Conservation (phyloP, 2,888 invertebrate genomes). For the Panopea generosa region DNA sequence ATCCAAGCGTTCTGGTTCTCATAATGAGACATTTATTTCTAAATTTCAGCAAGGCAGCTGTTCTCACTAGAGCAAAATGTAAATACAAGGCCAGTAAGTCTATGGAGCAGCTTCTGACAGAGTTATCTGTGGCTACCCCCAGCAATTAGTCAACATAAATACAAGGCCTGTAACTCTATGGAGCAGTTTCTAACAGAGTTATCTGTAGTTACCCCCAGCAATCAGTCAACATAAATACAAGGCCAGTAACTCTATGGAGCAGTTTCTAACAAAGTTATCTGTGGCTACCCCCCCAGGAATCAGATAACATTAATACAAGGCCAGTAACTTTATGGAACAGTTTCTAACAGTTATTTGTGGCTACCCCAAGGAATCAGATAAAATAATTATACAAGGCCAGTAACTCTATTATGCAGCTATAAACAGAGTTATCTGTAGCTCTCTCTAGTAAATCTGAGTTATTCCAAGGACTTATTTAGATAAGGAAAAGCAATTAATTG, state of each 20-base stretch:
- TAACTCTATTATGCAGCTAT: too few relatives aligned
- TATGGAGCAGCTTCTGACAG: slow-evolving; percentile 77
- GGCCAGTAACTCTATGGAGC: slow-evolving; percentile 82
- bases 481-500: too few relatives aligned
- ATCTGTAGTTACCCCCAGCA: too few relatives aligned
- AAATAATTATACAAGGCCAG: slow-evolving; percentile 83
- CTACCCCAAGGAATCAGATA: neutral
- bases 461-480: too few relatives aligned
- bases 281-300: too few relatives aligned
- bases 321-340: slow-evolving; percentile 81
- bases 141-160: slow-evolving; percentile 68
- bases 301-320: slow-evolving; percentile 79
- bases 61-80: slow-evolving; percentile 80
- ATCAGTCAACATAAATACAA: slow-evolving; percentile 77
- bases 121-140: neutral
- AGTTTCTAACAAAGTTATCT: slow-evolving; percentile 71
- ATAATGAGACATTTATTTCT: too few relatives aligned
- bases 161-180: slow-evolving; percentile 82
- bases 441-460: too few relatives aligned
- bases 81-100: slow-evolving; percentile 83
- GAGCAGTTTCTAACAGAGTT: slow-evolving; percentile 73
- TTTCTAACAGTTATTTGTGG: too few relatives aligned
- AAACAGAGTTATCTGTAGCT: too few relatives aligned
- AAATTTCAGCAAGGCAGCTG: slow-evolving; percentile 77
- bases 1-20: too few relatives aligned